Evolutionary conservation across 1,140 invertebrate species (phyloP).

Genomic region (Mesaphorura yosii): DNA sequence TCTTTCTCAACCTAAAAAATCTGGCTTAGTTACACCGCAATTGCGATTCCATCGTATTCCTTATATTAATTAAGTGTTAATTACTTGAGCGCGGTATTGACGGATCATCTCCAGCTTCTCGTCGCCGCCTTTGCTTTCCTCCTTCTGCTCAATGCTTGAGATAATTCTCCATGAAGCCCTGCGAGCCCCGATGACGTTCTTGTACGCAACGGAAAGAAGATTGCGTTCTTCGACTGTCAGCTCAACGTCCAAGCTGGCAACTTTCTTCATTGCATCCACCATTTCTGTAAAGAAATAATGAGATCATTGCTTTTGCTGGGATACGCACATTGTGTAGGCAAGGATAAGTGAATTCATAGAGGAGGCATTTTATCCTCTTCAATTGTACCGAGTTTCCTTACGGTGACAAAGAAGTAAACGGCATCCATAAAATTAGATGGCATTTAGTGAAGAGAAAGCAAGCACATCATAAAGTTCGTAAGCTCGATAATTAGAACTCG

Average conservation of each 20-base stretch:
- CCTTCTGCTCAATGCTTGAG: conserved; percentile 90
- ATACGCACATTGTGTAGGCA: too few relatives aligned
- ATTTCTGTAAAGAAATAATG: conserved; percentile 44
- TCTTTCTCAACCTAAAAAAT: conserved; percentile 78
- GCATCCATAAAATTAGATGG: too few relatives aligned
- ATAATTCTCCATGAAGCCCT: conserved; percentile 96
- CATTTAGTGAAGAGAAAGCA: too few relatives aligned
- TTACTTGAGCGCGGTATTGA: conserved; percentile 72
- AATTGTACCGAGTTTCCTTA: too few relatives aligned
- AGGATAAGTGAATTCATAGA: background rate
- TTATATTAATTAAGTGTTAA: background rate
- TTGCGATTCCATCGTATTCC: background rate
- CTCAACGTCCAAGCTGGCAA: conserved; percentile 49
- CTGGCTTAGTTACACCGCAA: too few relatives aligned
- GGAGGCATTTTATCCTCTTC: background rate
- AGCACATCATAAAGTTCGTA: too few relatives aligned
- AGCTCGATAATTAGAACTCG: too few relatives aligned
- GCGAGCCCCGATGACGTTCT: conserved; percentile 62
- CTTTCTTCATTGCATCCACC: conserved; percentile 60
- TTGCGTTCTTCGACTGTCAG: conserved; percentile 48
- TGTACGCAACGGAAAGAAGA: conserved; percentile 53
- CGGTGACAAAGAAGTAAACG: too few relatives aligned
- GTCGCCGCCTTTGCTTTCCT: conserved; percentile 63
- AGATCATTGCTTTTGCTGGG: too few relatives aligned
- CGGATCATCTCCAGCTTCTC: conserved; percentile 87